Percentiles rank a stretch among this genome's conserved stretches.
phyloP scores from a whole-genome alignment of 2,797 vertebrate genomes.

The Gouania willdenowi region DNA sequence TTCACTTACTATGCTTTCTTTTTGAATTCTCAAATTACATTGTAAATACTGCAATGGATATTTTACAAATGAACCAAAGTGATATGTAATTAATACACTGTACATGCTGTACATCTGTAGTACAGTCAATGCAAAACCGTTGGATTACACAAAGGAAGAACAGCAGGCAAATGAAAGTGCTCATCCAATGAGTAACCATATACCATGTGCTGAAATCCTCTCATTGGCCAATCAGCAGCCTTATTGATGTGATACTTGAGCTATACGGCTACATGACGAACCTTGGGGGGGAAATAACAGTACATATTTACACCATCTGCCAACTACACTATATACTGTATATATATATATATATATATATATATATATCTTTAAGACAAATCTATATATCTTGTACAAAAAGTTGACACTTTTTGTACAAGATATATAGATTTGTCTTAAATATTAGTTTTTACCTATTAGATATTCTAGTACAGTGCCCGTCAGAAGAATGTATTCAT shows the following conservation, averaged over 20 bases:
- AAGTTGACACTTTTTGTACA: no score
- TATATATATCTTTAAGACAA: no score
- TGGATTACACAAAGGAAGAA: constrained; percentile 5
- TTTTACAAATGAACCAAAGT: not conserved
- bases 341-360: no score
- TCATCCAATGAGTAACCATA: not conserved
- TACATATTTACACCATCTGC: no score
- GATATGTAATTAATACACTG: not conserved
- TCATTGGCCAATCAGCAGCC: not conserved
- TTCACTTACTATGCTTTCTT: not conserved
- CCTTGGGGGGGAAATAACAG: not conserved
- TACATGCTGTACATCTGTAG: not conserved
- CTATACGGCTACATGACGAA: not conserved
- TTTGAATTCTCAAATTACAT: no score
- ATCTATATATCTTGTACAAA: no score
- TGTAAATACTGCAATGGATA: not conserved
- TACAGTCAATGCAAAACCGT: not conserved
- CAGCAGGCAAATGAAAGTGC: not conserved
- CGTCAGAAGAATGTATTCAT: no score
- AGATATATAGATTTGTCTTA: no score
- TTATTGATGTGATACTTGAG: constrained; percentile 1
- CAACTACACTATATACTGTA: no score
- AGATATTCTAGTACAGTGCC: no score
- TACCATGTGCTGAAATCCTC: not conserved
- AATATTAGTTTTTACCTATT: no score